These are phyloP conservation scores for Orientallactaga bullata DNA, from an alignment of 2,113 vertebrate genomes.

Conservation along the genomic window DNA sequence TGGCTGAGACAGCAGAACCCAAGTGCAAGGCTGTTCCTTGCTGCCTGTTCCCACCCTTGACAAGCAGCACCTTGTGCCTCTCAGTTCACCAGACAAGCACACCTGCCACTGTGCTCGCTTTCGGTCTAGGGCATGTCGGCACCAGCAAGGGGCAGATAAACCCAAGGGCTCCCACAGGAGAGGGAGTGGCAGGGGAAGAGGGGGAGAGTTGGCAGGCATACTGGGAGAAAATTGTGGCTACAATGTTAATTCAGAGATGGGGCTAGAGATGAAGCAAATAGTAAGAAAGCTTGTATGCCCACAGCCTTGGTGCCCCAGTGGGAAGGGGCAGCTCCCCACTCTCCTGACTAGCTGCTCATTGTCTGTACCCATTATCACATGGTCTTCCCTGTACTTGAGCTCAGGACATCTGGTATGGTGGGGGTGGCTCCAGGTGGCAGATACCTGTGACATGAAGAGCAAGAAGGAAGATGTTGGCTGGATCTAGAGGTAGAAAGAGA, in stretches of 20 bases:
- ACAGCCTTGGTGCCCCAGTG: rapidly evolving
- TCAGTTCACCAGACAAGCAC: background rate
- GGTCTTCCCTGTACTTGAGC: background rate
- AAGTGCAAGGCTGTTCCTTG: background rate
- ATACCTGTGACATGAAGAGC: background rate
- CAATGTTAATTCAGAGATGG: background rate
- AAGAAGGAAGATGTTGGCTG: background rate
- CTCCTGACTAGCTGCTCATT: background rate
- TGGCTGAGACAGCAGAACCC: background rate
- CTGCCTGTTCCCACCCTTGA: background rate
- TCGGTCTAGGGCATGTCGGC: background rate
- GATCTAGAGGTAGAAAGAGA: background rate
- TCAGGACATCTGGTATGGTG: background rate
- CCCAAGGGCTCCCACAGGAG: background rate
- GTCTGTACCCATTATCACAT: background rate
- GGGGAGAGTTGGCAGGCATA: background rate
- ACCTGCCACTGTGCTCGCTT: background rate
- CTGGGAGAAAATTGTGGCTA: background rate
- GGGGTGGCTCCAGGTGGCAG: background rate
- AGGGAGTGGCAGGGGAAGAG: background rate
- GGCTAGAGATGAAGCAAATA: background rate
- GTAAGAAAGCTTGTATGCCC: background rate
- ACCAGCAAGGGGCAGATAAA: slow-evolving; percentile 10
- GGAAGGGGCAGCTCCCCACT: background rate
- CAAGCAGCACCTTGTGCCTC: background rate